Evolutionary conservation across 2,797 vertebrate species (phyloP), one percentile per base, ranked within the genome.

Genomic region (Cheirogaleus major): DNA sequence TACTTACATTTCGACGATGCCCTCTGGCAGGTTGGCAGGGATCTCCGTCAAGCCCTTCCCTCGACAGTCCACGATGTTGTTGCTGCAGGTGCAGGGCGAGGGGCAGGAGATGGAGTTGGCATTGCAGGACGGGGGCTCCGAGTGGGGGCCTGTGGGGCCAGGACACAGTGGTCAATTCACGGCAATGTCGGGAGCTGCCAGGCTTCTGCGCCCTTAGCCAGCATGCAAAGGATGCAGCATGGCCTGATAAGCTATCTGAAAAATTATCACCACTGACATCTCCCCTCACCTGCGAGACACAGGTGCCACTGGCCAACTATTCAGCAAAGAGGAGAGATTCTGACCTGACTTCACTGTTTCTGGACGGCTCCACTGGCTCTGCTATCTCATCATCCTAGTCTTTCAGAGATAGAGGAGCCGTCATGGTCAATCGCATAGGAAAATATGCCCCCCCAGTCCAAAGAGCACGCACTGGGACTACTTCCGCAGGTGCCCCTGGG

Each of bases 1-100:
- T 95, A 98, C 99, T 99, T 99, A 99, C 99, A 99, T 99, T 98
- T 99, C 99, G 96, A 99, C 98, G 1, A 99, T 99, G 98, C 99
- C 99, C 97, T 99, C 99, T 0, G 99, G 99, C 57, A 99, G 98
- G 98, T 99, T 99, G 96, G 99, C 98, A 12, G 99, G 99, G 83
- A 99, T 99, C 98, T 99, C 99, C 0, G 98, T 99, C 48, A 99
- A 98, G 79, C 99, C 98, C 98, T 99, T 99, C 80, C 99, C 99
- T 59, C 99, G 99, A 97, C 99, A 99, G 98, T 99, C 99, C 98
- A 99, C 99, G 0, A 99, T 99, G 95, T 99, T 99, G 98, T 99
- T 99, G 98, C 99, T 99, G 98, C 99, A 99, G 97, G 99, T 99
- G 98, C 99, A 99, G 98, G 99, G 98, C 32, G 99, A 98, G 1